Percentiles rank a stretch among this genome's conserved stretches.
These are phyloP conservation scores for Crenichthys baileyi DNA, from an alignment of 2,797 vertebrate species.

Conservation along the genomic window DNA sequence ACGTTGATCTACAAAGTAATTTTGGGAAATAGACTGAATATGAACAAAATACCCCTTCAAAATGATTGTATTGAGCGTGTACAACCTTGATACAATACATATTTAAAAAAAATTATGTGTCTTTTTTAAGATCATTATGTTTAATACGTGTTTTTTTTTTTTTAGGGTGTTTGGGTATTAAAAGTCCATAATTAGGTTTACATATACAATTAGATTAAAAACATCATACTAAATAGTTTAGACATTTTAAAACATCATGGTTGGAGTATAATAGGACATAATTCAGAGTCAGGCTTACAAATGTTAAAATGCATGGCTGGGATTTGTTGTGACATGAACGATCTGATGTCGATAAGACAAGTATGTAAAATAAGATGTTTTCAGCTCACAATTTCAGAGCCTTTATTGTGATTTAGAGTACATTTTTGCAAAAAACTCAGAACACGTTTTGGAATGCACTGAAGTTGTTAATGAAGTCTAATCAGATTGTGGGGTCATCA, in stretches of 20 bases:
- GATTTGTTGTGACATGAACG: background rate
- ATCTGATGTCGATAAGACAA: background rate
- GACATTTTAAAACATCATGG: background rate
- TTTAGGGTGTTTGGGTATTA: background rate
- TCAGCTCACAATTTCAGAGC: background rate
- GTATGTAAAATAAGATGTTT: background rate
- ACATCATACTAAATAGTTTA: background rate
- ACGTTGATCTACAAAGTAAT: background rate
- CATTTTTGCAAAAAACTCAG: background rate
- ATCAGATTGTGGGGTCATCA: background rate
- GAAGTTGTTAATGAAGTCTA: background rate
- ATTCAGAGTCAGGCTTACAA: background rate
- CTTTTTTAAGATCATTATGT: background rate
- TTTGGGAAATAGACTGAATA: background rate
- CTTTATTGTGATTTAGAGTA: background rate
- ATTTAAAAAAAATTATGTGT: background rate
- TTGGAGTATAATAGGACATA: too few relatives aligned
- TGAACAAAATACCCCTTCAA: background rate
- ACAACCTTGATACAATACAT: background rate
- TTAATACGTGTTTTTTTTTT: background rate
- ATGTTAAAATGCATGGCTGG: background rate
- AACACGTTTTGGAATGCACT: background rate
- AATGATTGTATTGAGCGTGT: background rate
- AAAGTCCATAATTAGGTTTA: background rate
- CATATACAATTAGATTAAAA: background rate